Evolutionary conservation across 2,797 vertebrate species (phyloP).

Genomic region (Mormyrops boulengeri): DNA sequence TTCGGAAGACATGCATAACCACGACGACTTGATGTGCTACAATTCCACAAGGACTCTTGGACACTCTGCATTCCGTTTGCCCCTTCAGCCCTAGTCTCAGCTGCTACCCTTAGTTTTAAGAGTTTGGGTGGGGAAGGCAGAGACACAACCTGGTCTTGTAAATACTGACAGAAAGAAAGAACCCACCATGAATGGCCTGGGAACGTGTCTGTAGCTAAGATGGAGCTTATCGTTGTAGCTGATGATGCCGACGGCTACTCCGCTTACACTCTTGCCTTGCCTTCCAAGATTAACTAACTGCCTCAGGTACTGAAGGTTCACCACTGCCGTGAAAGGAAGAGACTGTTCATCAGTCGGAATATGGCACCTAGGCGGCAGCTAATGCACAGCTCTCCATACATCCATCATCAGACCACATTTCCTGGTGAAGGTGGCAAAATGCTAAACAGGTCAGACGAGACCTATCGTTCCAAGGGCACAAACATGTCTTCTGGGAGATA

Average conservation of each 20-base stretch:
- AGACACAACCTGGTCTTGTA: neutral
- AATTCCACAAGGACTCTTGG: constrained; percentile 31
- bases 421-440: neutral
- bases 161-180: neutral
- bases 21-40: constrained; percentile 51
- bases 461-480: neutral
- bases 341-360: neutral
- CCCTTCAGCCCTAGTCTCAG: neutral
- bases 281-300: neutral
- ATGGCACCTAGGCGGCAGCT: neutral
- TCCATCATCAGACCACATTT: neutral
- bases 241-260: neutral
- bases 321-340: neutral
- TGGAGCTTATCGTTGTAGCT: neutral
- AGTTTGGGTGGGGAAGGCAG: constrained; percentile 11
- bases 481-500: neutral
- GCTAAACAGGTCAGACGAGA: neutral
- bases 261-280: neutral
- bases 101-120: constrained; percentile 5
- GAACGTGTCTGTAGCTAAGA: neutral
- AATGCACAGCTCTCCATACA: neutral
- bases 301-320: neutral
- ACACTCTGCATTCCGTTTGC: neutral
- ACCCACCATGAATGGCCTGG: neutral
- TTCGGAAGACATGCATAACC: constrained; percentile 65